Percentiles rank a stretch among this genome's conserved stretches.
Conservation (phyloP, 2,888 invertebrate species). For the Drosophila fulvimacula region DNA sequence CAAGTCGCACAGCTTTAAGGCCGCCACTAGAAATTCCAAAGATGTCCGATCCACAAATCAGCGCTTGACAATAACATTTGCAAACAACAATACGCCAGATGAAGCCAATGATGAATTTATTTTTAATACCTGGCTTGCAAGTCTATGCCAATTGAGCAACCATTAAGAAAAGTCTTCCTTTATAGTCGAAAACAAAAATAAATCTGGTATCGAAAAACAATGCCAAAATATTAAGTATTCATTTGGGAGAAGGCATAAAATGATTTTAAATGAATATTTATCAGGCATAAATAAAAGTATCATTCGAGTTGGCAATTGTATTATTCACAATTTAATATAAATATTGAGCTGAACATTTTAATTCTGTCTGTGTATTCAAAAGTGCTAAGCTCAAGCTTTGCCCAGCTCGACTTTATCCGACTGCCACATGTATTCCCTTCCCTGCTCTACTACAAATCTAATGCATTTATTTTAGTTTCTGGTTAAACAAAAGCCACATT, state of each 20-base stretch:
- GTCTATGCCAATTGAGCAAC: slow-evolving; percentile 18
- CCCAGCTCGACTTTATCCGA: not conserved
- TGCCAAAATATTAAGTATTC: not conserved
- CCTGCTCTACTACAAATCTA: too few relatives aligned
- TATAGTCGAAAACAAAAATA: slow-evolving; percentile 18
- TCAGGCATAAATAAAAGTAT: too few relatives aligned
- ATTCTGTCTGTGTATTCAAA: not conserved
- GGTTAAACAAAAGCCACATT: not conserved
- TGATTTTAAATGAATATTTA: not conserved
- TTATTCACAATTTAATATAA: not conserved
- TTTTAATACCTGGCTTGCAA: slow-evolving; percentile 42
- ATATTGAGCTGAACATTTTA: not conserved
- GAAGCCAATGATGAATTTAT: slow-evolving; percentile 57
- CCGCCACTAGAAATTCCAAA: slow-evolving; percentile 16
- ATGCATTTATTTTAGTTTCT: too few relatives aligned
- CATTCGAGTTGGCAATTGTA: too few relatives aligned
- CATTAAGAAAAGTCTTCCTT: slow-evolving; percentile 21
- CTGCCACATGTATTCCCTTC: not conserved
- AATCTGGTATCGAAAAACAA: not conserved
- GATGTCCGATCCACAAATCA: slow-evolving; percentile 26
- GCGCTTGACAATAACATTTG: slow-evolving; percentile 36
- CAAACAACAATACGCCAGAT: slow-evolving; percentile 19
- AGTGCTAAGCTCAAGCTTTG: not conserved
- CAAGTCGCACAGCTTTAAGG: slow-evolving; percentile 49
- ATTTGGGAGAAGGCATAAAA: not conserved